A percentile compares a stretch with the other conserved stretches of the same genome.
Conservation (phyloP, 2,113 vertebrate species). For the Grus americana region DNA sequence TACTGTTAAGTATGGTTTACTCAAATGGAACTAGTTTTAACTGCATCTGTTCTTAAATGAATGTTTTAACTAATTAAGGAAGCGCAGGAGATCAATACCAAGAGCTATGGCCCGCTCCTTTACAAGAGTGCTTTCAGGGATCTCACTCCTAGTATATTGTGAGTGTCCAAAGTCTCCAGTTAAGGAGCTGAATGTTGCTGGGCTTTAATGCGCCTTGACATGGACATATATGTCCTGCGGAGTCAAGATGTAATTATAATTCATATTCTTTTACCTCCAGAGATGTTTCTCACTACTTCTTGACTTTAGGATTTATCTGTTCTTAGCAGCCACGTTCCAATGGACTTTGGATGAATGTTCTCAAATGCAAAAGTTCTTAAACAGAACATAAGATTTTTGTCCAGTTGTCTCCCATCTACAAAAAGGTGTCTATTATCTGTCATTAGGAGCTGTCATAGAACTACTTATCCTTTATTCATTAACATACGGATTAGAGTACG, state of each 20-base stretch:
- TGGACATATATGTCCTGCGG: neutral
- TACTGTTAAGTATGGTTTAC: slow-evolving; percentile 28
- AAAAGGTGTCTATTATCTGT: neutral
- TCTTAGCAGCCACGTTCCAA: neutral
- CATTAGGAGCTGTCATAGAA: neutral
- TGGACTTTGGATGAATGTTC: neutral
- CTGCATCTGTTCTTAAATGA: neutral
- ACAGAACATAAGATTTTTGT: neutral
- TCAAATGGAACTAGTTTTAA: neutral
- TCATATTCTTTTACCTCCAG: neutral
- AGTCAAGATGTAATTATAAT: neutral
- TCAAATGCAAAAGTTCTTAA: neutral
- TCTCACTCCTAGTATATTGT: neutral
- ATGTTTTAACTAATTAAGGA: neutral
- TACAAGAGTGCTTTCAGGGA: neutral
- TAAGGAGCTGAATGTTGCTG: neutral
- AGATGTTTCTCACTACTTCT: neutral
- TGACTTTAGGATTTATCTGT: neutral
- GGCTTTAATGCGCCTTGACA: neutral
- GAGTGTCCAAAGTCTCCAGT: neutral
- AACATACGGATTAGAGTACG: neutral
- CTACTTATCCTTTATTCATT: neutral
- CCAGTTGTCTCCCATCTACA: neutral
- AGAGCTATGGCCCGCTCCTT: neutral
- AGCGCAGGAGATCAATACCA: neutral